Evolutionary conservation across 1,140 invertebrate species (phyloP).

Genomic region (Leptoteleia sp.): DNA sequence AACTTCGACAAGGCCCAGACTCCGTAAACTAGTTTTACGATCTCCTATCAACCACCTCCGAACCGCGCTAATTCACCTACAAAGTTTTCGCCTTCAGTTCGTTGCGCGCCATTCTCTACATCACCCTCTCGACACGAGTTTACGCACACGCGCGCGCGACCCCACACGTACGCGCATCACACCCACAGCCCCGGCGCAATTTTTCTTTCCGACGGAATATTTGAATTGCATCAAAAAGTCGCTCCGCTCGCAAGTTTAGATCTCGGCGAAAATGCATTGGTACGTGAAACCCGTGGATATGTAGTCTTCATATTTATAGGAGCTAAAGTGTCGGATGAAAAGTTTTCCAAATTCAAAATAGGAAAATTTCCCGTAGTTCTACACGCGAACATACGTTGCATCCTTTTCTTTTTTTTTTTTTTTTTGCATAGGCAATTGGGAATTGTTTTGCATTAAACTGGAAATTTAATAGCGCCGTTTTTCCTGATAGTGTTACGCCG

Average conservation of each 20-base stretch:
- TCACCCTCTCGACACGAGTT: slow-evolving; percentile 21
- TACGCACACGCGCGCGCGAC: not conserved
- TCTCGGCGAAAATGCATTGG: slow-evolving; percentile 58
- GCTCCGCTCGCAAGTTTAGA: slow-evolving; percentile 52
- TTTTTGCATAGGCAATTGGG: slow-evolving; percentile 7
- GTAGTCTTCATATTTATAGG: slow-evolving; percentile 55
- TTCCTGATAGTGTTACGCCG: no score
- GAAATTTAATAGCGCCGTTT: no score
- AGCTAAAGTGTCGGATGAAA: slow-evolving; percentile 35
- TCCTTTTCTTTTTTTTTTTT: no score
- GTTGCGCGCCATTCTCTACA: slow-evolving; percentile 35
- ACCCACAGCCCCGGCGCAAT: slow-evolving; percentile 27
- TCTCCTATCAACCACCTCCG: slow-evolving; percentile 69
- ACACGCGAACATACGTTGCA: not conserved
- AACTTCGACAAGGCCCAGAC: slow-evolving; percentile 55
- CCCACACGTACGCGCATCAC: slow-evolving; percentile 3
- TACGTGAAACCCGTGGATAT: slow-evolving; percentile 55
- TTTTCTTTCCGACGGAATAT: slow-evolving; percentile 54
- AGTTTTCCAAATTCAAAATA: slow-evolving; percentile 25
- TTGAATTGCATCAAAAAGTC: slow-evolving; percentile 61
- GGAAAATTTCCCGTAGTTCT: slow-evolving; percentile 8
- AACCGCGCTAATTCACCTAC: slow-evolving; percentile 68
- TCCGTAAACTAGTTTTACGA: slow-evolving; percentile 73
- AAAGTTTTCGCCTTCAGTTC: slow-evolving; percentile 67
- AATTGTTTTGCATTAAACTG: no score